A percentile compares a stretch with the other conserved stretches of the same genome.
Evolutionary conservation across 1,140 invertebrate species (phyloP).

Genomic region (Metopolophium dirhodum): DNA sequence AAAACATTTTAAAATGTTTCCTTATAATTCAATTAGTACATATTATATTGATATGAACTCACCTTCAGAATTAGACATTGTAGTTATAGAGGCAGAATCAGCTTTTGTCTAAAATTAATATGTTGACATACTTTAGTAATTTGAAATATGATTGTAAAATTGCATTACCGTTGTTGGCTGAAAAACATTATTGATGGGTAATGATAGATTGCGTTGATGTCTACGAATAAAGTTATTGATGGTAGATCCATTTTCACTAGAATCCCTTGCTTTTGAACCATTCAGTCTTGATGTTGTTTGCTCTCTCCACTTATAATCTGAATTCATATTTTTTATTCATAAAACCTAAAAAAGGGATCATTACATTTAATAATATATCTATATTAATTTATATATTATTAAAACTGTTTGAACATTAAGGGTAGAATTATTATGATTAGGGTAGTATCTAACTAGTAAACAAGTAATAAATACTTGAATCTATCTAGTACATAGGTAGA

Average conservation of each 20-base stretch:
- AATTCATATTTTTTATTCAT: slow-evolving; percentile 42
- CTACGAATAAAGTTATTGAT: slow-evolving; percentile 6
- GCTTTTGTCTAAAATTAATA: slow-evolving; percentile 19
- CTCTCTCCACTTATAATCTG: slow-evolving; percentile 40
- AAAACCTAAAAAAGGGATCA: background rate
- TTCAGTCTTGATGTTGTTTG: slow-evolving; percentile 45
- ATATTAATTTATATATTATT: background rate
- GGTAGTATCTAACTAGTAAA: background rate
- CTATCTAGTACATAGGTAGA: background rate
- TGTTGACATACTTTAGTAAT: background rate
- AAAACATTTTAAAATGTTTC: background rate
- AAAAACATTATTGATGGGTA: slow-evolving; percentile 44
- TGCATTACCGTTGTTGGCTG: slow-evolving; percentile 18
- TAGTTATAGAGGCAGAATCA: background rate
- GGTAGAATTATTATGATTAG: background rate
- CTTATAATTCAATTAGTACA: background rate
- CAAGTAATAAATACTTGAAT: background rate
- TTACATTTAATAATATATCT: background rate
- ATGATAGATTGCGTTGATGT: slow-evolving; percentile 49
- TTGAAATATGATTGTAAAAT: background rate
- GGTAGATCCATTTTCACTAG: background rate
- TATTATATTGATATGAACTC: background rate
- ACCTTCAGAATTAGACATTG: slow-evolving; percentile 18
- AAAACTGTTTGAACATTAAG: background rate
- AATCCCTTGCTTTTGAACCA: background rate